Conservation (phyloP, 2,797 vertebrate species). For the Chiloscyllium punctatum region DNA sequence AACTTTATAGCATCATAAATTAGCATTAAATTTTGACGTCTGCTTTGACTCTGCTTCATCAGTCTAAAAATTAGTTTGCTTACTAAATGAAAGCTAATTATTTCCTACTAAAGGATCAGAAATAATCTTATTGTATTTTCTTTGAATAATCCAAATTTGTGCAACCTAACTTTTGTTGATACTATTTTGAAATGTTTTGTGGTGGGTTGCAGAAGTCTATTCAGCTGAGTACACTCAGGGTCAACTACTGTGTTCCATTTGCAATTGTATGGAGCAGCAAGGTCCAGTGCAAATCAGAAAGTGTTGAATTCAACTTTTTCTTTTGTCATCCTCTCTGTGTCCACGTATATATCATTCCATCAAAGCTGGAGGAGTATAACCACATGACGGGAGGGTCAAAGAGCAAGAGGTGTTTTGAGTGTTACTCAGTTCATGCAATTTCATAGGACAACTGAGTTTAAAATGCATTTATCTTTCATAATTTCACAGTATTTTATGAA, state of each 20-base stretch:
- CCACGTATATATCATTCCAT: neutral
- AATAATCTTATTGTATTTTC: neutral
- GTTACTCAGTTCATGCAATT: neutral
- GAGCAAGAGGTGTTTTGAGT: neutral
- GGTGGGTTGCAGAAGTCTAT: neutral
- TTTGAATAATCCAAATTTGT: constrained; percentile 3
- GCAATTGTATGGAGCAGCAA: neutral
- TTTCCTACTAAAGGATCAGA: neutral
- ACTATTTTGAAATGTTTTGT: neutral
- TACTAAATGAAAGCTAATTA: neutral
- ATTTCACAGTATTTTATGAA: neutral
- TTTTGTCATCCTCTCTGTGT: neutral
- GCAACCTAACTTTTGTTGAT: neutral
- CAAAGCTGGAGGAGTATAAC: neutral
- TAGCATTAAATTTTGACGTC: neutral
- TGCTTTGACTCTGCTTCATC: neutral
- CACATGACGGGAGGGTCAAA: neutral
- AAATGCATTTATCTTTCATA: neutral
- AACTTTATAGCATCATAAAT: neutral
- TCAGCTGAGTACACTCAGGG: neutral
- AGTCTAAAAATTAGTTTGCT: neutral
- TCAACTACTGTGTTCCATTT: neutral
- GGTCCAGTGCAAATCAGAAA: neutral
- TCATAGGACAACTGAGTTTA: neutral
- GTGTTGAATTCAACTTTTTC: neutral